These are phyloP conservation scores for Gnathonemus echidnorhynchus DNA, from an alignment of 2,113 vertebrate genomes.

Conservation along the genomic window DNA sequence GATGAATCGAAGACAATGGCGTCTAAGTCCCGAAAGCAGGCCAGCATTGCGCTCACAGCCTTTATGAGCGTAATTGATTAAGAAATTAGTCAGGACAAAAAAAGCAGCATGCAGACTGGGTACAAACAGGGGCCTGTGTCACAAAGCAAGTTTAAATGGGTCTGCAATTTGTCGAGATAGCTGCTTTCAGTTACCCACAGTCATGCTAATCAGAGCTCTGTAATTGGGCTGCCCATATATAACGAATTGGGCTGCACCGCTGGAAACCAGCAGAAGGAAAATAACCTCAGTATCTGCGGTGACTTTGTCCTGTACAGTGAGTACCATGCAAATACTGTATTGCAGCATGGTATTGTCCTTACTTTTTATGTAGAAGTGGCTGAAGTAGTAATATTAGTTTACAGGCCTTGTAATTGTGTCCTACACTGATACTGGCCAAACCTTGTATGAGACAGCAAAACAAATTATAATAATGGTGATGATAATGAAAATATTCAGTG, in stretches of 20 bases:
- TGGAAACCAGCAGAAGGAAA: neutral
- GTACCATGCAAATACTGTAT: neutral
- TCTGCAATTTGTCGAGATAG: neutral
- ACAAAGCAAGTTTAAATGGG: slow-evolving; percentile 8
- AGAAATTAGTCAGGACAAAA: neutral
- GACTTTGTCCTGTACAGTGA: neutral
- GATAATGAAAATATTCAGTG: neutral
- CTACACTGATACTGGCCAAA: neutral
- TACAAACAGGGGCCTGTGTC: neutral
- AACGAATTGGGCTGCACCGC: neutral
- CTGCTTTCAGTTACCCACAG: neutral
- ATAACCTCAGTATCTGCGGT: neutral
- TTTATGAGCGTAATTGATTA: slow-evolving; percentile 2
- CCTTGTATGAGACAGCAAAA: neutral
- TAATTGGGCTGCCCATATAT: neutral
- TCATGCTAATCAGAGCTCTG: neutral
- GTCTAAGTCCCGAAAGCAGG: neutral
- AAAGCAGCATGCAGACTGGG: neutral
- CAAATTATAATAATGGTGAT: neutral
- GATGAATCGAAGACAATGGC: neutral
- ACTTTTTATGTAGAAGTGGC: neutral
- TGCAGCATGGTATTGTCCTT: neutral
- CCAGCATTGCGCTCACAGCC: neutral
- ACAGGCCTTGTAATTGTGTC: neutral
- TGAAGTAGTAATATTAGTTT: neutral